phyloP scores from a whole-genome alignment of 1,140 invertebrate species.

The Meloidogyne exigua region DNA sequence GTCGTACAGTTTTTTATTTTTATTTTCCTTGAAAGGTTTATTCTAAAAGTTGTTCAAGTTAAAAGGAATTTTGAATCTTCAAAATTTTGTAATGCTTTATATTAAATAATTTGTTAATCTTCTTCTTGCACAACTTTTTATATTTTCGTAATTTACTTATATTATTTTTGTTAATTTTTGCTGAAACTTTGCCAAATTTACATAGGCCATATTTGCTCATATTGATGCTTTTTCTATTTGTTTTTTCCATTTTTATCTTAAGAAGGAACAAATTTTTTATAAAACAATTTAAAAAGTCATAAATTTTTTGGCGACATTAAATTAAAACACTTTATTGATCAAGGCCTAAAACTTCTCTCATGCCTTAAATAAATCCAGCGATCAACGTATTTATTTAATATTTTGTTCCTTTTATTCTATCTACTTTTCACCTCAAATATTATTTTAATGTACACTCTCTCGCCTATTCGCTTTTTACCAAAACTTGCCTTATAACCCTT shows the following conservation, averaged over 20 bases:
- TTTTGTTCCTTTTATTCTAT: background rate
- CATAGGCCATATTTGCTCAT: background rate
- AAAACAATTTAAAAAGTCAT: background rate
- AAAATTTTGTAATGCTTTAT: no score
- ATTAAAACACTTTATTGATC: no score
- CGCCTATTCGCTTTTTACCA: background rate
- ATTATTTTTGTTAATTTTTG: background rate
- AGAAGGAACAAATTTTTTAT: no score
- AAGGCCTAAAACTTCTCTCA: no score
- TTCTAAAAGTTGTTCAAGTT: no score
- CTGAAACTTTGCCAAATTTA: background rate
- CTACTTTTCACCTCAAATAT: background rate
- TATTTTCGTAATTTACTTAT: no score
- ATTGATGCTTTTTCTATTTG: background rate
- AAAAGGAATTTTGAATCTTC: no score
- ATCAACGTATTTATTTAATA: no score
- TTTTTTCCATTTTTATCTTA: no score
- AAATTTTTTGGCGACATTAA: background rate
- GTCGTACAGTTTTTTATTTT: background rate
- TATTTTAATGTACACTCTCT: background rate
- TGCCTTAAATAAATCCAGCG: no score
- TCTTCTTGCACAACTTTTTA: background rate
- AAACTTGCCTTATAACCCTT: background rate
- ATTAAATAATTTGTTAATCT: no score
- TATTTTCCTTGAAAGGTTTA: background rate